Percentiles rank a stretch among this genome's conserved stretches.
phyloP scores from a whole-genome alignment of 2,888 invertebrate species.

The Drosophila kambysellisi region DNA sequence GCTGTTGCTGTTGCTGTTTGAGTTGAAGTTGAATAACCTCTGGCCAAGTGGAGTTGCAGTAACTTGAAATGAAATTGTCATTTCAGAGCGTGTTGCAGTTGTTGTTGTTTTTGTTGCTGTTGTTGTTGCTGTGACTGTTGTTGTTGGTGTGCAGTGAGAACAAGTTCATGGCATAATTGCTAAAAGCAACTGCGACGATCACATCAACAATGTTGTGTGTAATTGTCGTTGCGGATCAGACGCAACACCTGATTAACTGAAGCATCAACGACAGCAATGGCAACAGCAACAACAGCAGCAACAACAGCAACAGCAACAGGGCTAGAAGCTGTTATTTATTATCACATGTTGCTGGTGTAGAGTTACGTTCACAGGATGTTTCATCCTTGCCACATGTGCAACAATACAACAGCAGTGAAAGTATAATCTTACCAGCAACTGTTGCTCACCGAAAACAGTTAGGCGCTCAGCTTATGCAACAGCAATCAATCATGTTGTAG shows the following conservation, averaged over 20 bases:
- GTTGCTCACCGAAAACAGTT: slow-evolving; percentile 47
- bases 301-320: slow-evolving; percentile 18
- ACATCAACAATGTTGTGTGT: slow-evolving; percentile 63
- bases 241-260: slow-evolving; percentile 84
- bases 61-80: slow-evolving; percentile 80
- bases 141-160: slow-evolving; percentile 61
- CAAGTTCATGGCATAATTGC: slow-evolving; percentile 79
- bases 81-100: slow-evolving; percentile 65
- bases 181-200: slow-evolving; percentile 54
- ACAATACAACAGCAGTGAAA: slow-evolving; percentile 64
- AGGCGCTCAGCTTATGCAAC: slow-evolving; percentile 39
- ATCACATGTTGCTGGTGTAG: slow-evolving; percentile 63
- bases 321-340: slow-evolving; percentile 21
- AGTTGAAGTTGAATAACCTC: slow-evolving; percentile 71
- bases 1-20: not conserved
- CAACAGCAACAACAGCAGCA: slow-evolving; percentile 13
- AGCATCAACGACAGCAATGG: slow-evolving; percentile 67
- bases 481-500: slow-evolving; percentile 49
- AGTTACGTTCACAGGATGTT: slow-evolving; percentile 63
- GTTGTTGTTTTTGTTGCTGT: slow-evolving; percentile 27
- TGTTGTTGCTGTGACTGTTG: slow-evolving; percentile 5
- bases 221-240: slow-evolving; percentile 83
- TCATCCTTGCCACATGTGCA: slow-evolving; percentile 77
- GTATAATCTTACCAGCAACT: slow-evolving; percentile 71
- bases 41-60: slow-evolving; percentile 19